phyloP scores from a whole-genome alignment of 2,797 vertebrate genomes.

The Enteromius mattozi region DNA sequence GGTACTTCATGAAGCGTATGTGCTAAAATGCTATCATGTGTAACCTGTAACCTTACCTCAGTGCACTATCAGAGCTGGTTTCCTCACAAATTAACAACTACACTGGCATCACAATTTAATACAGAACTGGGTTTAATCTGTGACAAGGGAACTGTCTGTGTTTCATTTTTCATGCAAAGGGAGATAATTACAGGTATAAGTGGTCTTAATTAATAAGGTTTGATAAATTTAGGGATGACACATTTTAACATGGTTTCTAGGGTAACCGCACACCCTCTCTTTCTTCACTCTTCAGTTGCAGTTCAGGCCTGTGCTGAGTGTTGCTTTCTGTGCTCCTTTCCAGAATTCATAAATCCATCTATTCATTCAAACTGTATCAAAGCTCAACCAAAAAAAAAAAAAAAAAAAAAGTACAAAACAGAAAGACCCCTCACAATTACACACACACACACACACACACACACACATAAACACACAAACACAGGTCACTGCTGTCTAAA shows the following conservation, averaged over 20 bases:
- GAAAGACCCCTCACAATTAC: constrained; percentile 12
- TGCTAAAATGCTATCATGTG: constrained; percentile 30
- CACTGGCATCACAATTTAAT: constrained; percentile 19
- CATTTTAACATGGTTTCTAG: constrained; percentile 19
- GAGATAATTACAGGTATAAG: constrained; percentile 31
- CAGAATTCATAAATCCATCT: constrained; percentile 33
- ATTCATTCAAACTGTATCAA: constrained; percentile 39
- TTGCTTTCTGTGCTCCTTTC: constrained; percentile 2
- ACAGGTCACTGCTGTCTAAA: constrained; percentile 53
- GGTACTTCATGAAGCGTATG: constrained; percentile 9
- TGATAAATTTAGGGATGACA: constrained; percentile 1
- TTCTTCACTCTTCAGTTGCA: not conserved
- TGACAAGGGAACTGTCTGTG: constrained; percentile 15
- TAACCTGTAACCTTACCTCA: constrained; percentile 28
- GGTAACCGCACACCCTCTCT: not conserved
- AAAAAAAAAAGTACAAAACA: not conserved
- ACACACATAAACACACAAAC: not conserved
- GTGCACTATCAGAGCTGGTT: constrained; percentile 14
- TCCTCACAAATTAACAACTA: constrained; percentile 31
- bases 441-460: constrained; percentile 1
- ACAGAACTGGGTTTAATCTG: constrained; percentile 6
- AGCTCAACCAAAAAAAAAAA: not conserved
- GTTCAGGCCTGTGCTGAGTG: not conserved
- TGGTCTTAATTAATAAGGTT: constrained; percentile 25
- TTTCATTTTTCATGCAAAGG: constrained; percentile 10